Base-by-base conservation (phyloP, 2,888 invertebrate species). In the Chironomus riparius region DNA sequence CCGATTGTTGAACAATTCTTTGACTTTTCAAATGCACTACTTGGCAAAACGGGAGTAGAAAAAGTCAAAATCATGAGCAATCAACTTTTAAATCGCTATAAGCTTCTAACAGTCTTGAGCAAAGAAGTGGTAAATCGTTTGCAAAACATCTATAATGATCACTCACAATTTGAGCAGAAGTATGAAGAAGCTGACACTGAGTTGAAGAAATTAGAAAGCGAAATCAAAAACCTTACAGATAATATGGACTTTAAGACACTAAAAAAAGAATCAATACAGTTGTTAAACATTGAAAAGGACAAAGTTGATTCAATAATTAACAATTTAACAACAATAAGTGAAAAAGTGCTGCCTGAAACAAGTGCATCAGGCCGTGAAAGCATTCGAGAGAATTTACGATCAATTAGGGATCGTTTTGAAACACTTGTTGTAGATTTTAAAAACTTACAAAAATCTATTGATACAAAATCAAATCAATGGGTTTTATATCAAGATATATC, bases 271-370 rank as follows among this genome's bases (percentile, higher is more conserved):
- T 76, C 69, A 15, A 28, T 69, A n/a, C 76, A 76, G 56, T 15
- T 76, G 0, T 50, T 76, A 6, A 76, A 48, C 6, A 76, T 76
- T 38, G 69, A 76, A 47, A 76, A 76, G 50, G 76, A 76, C 6
- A 76, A 76, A 56, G 18, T 76, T 1, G 68, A 76, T n/a, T 76
- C 76, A 12, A 69, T 68, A 10, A 76, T 69, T 47, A 21, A 69
- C 13, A 50, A 76, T 56, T 84, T 95, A 18, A 90, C 91, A 13
- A 87, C 90, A 3, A 87, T 92, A 0, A 95, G 95, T 2, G 97
- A 98, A 81, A 91, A 92, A 82, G 88, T 97, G n/a, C 87, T 95
- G 77, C 94, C 96, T 0, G 95, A 95, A 83, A 98, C 97, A 2
- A 93, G 96, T 10, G 92, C 97, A 0, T 90, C 91, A 79, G 97